Evolutionary conservation across 2,797 vertebrate species (phyloP).

Genomic region (Geotrypetes seraphini): DNA sequence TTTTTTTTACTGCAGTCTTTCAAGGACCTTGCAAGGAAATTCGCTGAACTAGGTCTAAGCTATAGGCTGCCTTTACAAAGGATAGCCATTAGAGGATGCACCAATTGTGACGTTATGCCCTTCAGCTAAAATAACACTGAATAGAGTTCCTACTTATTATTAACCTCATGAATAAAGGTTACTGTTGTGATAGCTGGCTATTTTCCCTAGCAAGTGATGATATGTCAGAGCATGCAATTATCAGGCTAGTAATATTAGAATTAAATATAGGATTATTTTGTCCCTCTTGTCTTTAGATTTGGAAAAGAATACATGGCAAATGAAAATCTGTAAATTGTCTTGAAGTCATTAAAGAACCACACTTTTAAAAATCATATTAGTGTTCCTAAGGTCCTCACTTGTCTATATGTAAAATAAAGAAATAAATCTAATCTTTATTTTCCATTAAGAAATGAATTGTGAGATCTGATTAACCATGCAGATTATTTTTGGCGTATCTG

Average conservation of each 20-base stretch:
- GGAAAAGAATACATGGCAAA: neutral
- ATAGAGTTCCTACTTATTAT: conserved; percentile 51
- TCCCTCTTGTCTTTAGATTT: conserved; percentile 14
- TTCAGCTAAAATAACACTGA: conserved; percentile 62
- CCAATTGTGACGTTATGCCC: conserved; percentile 67
- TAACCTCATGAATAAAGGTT: conserved; percentile 54
- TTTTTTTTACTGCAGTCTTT: conserved; percentile 41
- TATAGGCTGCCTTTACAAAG: conserved; percentile 45
- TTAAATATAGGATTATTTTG: conserved; percentile 10
- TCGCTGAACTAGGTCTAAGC: conserved; percentile 62
- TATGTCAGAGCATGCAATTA: conserved; percentile 29
- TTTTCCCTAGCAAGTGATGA: conserved; percentile 36
- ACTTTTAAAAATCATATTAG: neutral
- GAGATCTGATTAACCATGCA: no score
- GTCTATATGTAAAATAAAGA: neutral
- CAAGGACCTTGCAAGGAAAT: conserved; percentile 61
- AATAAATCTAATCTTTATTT: fast-evolving
- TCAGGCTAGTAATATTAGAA: conserved; percentile 5
- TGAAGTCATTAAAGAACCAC: neutral
- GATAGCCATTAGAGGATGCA: no score
- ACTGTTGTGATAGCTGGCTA: conserved; percentile 42
- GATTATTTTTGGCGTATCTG: no score
- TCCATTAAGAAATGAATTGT: no score
- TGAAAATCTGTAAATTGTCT: neutral
- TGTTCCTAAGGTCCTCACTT: neutral